Conservation (phyloP, 2,113 vertebrate genomes). For the Colinus virginianus region DNA sequence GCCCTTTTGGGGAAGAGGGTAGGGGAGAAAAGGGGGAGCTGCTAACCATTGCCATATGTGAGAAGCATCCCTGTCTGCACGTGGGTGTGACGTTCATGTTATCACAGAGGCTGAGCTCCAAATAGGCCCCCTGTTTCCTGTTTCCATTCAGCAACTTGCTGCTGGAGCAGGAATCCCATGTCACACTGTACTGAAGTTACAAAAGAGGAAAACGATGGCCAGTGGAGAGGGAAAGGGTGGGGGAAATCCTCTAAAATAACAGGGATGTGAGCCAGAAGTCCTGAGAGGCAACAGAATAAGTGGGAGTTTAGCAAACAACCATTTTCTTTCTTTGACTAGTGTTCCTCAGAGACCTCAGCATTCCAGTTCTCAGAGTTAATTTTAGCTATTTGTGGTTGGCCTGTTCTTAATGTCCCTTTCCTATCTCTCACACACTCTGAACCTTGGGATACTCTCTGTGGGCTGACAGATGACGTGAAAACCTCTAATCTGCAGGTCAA, state of each 20-base stretch:
- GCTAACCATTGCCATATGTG: slow-evolving; percentile 36
- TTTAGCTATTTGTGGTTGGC: slow-evolving; percentile 76
- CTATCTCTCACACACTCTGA: slow-evolving; percentile 56
- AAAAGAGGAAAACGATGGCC: slow-evolving; percentile 52
- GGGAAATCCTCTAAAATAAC: slow-evolving; percentile 62
- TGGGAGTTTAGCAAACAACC: slow-evolving; percentile 58
- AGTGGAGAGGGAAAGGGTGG: neutral
- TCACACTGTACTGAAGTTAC: neutral
- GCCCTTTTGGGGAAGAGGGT: neutral
- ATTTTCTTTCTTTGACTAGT: slow-evolving; percentile 69
- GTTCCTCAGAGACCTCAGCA: slow-evolving; percentile 68
- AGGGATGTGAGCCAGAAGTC: neutral
- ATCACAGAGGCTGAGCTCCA: slow-evolving; percentile 42
- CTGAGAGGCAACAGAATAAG: slow-evolving; percentile 30
- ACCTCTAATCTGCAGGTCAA: slow-evolving; percentile 42
- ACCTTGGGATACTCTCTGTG: slow-evolving; percentile 55
- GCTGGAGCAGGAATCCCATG: slow-evolving; percentile 60
- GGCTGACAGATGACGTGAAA: slow-evolving; percentile 42
- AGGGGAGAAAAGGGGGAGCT: neutral
- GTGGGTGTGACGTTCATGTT: slow-evolving; percentile 56
- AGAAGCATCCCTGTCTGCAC: slow-evolving; percentile 21
- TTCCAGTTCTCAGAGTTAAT: slow-evolving; percentile 79
- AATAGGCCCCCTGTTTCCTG: slow-evolving; percentile 65
- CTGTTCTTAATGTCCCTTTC: slow-evolving; percentile 63
- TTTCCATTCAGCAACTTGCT: slow-evolving; percentile 64